Conservation (phyloP, 2,888 invertebrate species). For the Spatulosminthurus flaviceps region DNA sequence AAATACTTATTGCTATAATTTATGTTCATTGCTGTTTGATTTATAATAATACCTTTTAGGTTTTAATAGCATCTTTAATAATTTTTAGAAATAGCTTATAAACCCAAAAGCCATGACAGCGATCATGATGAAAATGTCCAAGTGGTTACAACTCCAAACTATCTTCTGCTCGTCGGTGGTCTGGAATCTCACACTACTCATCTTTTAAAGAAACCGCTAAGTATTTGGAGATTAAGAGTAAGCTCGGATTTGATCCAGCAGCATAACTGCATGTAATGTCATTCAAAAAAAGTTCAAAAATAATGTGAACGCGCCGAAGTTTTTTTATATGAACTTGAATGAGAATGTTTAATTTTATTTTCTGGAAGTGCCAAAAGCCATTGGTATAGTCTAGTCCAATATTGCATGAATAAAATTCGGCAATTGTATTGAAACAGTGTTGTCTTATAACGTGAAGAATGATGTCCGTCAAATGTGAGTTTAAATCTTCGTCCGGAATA, state of each 20-base stretch:
- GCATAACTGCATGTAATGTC: slow-evolving; percentile 6
- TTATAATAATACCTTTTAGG: not conserved
- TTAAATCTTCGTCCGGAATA: slow-evolving; percentile 21
- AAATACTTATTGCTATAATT: not conserved
- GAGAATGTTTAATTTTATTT: no score
- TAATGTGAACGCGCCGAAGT: no score
- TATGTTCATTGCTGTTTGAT: not conserved
- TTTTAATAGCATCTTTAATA: not conserved
- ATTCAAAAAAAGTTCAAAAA: not conserved
- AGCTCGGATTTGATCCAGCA: slow-evolving; percentile 47
- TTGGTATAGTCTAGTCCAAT: not conserved
- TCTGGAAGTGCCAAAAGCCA: slow-evolving; percentile 5
- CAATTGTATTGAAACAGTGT: not conserved
- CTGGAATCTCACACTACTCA: slow-evolving; percentile 54
- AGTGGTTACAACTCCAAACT: slow-evolving; percentile 56
- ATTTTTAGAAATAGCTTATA: not conserved
- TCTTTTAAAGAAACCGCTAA: slow-evolving; percentile 54
- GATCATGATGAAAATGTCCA: slow-evolving; percentile 32
- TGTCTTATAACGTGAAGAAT: slow-evolving; percentile 10
- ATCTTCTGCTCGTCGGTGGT: slow-evolving; percentile 60
- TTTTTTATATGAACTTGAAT: not conserved
- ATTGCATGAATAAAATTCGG: not conserved
- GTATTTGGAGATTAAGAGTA: slow-evolving; percentile 60
- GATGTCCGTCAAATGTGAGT: slow-evolving; percentile 1
- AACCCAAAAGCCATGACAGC: not conserved